These are phyloP conservation scores for Anas acuta DNA, from an alignment of 2,797 vertebrate species.

Conservation along the genomic window DNA sequence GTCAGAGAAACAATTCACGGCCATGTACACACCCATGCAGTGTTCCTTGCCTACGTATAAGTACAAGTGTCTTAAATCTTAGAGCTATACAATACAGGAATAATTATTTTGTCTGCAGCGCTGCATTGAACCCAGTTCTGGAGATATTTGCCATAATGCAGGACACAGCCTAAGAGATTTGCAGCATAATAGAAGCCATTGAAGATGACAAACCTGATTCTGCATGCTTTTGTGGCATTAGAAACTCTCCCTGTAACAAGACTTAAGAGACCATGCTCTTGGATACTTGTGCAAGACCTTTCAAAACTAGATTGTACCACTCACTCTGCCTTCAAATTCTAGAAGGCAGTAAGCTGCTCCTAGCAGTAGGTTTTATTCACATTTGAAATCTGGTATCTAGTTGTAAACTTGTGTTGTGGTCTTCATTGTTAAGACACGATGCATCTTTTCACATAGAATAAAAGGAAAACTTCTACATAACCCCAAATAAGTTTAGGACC, in stretches of 20 bases:
- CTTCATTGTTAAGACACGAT: background rate
- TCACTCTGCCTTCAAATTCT: background rate
- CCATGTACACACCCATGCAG: background rate
- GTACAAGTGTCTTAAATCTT: background rate
- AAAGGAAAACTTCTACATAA: background rate
- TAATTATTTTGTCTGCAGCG: background rate
- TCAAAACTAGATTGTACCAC: background rate
- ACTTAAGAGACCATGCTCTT: background rate
- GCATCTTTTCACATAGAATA: background rate
- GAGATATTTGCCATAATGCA: background rate
- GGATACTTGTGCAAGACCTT: background rate
- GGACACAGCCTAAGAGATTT: background rate
- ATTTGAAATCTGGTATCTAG: background rate
- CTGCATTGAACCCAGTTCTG: background rate
- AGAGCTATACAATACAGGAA: background rate
- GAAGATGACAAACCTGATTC: background rate
- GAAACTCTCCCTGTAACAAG: background rate
- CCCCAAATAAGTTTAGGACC: background rate
- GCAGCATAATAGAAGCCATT: accelerated
- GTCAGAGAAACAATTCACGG: background rate
- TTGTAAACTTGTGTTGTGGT: background rate
- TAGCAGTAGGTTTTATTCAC: background rate
- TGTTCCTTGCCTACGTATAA: accelerated
- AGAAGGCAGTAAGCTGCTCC: background rate
- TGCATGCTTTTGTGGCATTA: background rate